Evolutionary conservation across 2,888 invertebrate genomes (phyloP).

Genomic region (Tetragonula carbonaria): DNA sequence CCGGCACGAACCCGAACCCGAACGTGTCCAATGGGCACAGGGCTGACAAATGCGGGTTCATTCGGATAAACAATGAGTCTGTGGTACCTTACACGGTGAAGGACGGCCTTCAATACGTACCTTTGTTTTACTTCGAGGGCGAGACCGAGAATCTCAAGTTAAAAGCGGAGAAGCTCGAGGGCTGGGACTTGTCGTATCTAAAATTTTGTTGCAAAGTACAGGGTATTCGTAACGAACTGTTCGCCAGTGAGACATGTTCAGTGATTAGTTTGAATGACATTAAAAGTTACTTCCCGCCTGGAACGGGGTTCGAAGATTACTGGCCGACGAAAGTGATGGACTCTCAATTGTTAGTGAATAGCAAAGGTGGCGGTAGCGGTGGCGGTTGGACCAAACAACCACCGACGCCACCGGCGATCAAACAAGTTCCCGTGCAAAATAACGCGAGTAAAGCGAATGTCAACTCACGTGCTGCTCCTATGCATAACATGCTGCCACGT

Average conservation of each 20-base stretch:
- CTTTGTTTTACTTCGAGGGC: slow-evolving; percentile 95
- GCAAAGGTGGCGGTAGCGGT: slow-evolving; percentile 86
- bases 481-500: slow-evolving; percentile 74
- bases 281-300: slow-evolving; percentile 95
- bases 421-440: slow-evolving; percentile 77
- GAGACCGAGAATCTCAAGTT: slow-evolving; percentile 96
- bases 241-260: slow-evolving; percentile 95
- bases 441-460: slow-evolving; percentile 77
- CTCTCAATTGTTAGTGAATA: slow-evolving; percentile 90
- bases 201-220: slow-evolving; percentile 98
- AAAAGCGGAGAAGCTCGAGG: slow-evolving; percentile 93
- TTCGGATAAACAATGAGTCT: slow-evolving; percentile 95
- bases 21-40: slow-evolving; percentile 84
- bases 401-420: slow-evolving; percentile 87
- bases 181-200: slow-evolving; percentile 96
- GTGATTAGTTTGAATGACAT: slow-evolving; percentile 96
- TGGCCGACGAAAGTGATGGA: slow-evolving; percentile 96
- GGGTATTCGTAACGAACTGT: slow-evolving; percentile 95
- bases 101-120: slow-evolving; percentile 94
- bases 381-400: slow-evolving; percentile 93
- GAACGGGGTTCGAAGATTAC: slow-evolving; percentile 95
- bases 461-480: slow-evolving; percentile 69
- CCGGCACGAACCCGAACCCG: slow-evolving; percentile 88
- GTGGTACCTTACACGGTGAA: slow-evolving; percentile 96
- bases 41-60: slow-evolving; percentile 93